Base-by-base conservation (phyloP, 1,140 invertebrate genomes). In the Helicoverpa zea region DNA sequence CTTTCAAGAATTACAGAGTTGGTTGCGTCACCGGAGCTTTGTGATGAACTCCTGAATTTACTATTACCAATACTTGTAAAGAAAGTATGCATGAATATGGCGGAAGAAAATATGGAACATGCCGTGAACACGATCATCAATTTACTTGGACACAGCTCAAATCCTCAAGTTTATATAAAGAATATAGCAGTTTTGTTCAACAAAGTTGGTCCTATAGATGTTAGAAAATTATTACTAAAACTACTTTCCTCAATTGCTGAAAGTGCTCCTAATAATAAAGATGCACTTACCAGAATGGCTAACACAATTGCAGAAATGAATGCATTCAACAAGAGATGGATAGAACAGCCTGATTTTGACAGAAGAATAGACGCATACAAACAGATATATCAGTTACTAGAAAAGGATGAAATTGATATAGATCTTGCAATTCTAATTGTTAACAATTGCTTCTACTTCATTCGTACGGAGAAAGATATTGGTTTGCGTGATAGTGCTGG, bases 321-420 rank as follows among this genome's bases (percentile, higher is more conserved):
- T 95, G 96, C 98, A 0, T 99, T 96, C 96, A 97, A 99, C 94
- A 94, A 95, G 23, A 96, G 97, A 76, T 98, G 98, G 96, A 95
- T 99, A 9, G 98, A 99, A 83, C 98, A 99, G 89, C 98, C 99
- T 0, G 98, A 99, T 93, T 99, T 98, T 89, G 96, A 98, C 61
- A 96, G 96, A 80, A 96, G 99, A 83, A 91, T 99, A 13, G 96
- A 97, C 72, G 96, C 97, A 0, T 97, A 98, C 70, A 96, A 96
- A 80, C 89, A 95, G 83, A 96, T 99, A 56, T 96, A 96, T 73
- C 81, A 92, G 30, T 91, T 97, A 51, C 88, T 96, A 11, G 95
- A 96, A n/a, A 89, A 89, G 12, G 89, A 95, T 63, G 88, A 94
- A 79, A 91, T 97, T 18, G 96, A 96, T 29, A 64, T 97, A 12